Evolutionary conservation across 2,797 vertebrate species (phyloP).

Genomic region (Schizopygopsis pylzovi): DNA sequence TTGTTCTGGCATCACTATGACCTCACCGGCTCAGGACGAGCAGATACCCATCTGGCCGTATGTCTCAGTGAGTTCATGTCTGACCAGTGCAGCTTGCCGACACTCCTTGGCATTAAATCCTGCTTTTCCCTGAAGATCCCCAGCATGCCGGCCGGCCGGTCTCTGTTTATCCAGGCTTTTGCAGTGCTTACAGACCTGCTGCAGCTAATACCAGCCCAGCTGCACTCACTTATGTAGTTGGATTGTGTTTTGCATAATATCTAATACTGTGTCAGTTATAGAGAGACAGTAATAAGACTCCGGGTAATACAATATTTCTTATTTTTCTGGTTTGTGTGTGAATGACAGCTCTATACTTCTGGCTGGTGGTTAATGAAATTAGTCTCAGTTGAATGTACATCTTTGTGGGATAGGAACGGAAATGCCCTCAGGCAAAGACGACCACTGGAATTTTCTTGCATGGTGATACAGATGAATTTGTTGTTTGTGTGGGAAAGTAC

Average conservation of each 20-base stretch:
- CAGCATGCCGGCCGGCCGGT: constrained; percentile 26
- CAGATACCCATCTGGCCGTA: constrained; percentile 47
- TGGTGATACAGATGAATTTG: background rate
- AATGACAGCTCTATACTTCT: constrained; percentile 30
- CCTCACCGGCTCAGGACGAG: constrained; percentile 40
- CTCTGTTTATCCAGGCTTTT: constrained; percentile 49
- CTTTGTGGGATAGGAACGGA: constrained; percentile 9
- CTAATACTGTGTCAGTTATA: constrained; percentile 47
- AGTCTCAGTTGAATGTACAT: constrained; percentile 35
- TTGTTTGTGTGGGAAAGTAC: constrained; percentile 5
- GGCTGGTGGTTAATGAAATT: constrained; percentile 25
- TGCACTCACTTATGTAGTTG: constrained; percentile 38
- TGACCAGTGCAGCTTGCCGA: constrained; percentile 37
- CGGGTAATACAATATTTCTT: constrained; percentile 29
- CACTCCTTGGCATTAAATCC: constrained; percentile 16
- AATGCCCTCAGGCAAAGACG: constrained; percentile 15
- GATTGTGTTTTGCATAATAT: constrained; percentile 48
- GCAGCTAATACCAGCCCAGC: constrained; percentile 41
- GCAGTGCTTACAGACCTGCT: constrained; percentile 45
- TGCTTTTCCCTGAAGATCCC: constrained; percentile 29
- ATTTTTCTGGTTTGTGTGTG: constrained; percentile 17
- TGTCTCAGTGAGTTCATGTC: constrained; percentile 19
- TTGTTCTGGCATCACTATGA: constrained; percentile 19
- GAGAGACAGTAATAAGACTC: constrained; percentile 28
- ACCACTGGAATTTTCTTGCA: constrained; percentile 10